A percentile compares a stretch with the other conserved stretches of the same genome.
phyloP scores from a whole-genome alignment of 2,888 invertebrate species.

The Drosophila cyrtoloma region DNA sequence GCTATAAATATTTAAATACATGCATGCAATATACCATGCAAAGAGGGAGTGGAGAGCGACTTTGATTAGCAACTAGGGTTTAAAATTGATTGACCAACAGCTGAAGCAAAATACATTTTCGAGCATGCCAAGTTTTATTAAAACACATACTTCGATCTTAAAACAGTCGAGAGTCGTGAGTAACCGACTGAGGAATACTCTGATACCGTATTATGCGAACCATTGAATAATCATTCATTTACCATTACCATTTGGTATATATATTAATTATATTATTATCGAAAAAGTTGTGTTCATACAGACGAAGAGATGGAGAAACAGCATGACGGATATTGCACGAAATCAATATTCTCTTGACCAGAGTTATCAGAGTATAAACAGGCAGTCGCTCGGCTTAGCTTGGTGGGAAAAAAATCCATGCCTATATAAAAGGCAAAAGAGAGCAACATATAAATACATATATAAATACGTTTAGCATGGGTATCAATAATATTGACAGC shows the following conservation, averaged over 20 bases:
- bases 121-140: background rate
- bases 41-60: background rate
- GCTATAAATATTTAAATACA: slow-evolving; percentile 8
- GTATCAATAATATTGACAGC: slow-evolving; percentile 72
- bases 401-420: slow-evolving; percentile 67
- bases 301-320: too few relatives aligned
- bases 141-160: background rate
- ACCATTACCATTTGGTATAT: accelerated
- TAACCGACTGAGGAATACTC: background rate
- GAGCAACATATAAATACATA: slow-evolving; percentile 47
- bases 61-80: background rate
- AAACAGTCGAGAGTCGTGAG: background rate
- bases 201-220: background rate
- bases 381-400: slow-evolving; percentile 33
- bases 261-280: background rate
- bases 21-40: background rate
- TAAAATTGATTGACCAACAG: background rate
- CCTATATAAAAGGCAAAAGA: slow-evolving; percentile 56
- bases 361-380: background rate
- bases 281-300: too few relatives aligned
- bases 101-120: background rate
- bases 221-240: background rate
- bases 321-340: too few relatives aligned
- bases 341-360: too few relatives aligned
- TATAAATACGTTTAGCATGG: slow-evolving; percentile 66